Evolutionary conservation across 2,797 vertebrate species (phyloP).

Genomic region (Sebastolobus altivelis): DNA sequence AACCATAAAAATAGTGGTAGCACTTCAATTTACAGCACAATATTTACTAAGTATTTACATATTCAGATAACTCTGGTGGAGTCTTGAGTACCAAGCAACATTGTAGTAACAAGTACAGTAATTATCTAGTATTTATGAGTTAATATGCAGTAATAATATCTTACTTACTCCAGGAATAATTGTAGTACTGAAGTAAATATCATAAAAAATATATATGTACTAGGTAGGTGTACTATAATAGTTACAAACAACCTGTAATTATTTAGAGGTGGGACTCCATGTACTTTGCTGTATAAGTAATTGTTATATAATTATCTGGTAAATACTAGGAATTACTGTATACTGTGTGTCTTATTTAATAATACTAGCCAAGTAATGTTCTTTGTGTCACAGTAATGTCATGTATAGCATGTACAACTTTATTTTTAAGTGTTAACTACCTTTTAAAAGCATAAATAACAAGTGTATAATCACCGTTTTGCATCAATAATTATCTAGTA

Average conservation of each 20-base stretch:
- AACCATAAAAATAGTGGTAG: not conserved
- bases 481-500: not conserved
- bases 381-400: not conserved
- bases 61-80: not conserved
- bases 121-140: not conserved
- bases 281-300: not conserved
- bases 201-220: not conserved
- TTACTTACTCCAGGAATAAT: not conserved
- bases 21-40: not conserved
- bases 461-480: not conserved
- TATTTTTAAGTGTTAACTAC: not conserved
- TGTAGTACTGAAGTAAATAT: not conserved
- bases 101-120: not conserved
- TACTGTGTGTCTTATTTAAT: not conserved
- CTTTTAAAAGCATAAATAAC: not conserved
- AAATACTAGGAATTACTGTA: not conserved
- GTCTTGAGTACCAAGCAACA: not conserved
- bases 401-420: not conserved
- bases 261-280: not conserved
- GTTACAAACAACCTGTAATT: not conserved
- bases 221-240: not conserved
- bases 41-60: not conserved
- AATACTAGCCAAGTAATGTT: not conserved
- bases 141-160: not conserved
- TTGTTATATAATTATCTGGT: not conserved